A percentile compares a stretch with the other conserved stretches of the same genome.
Conservation (phyloP, 1,140 invertebrate genomes). For the Mya arenaria region DNA sequence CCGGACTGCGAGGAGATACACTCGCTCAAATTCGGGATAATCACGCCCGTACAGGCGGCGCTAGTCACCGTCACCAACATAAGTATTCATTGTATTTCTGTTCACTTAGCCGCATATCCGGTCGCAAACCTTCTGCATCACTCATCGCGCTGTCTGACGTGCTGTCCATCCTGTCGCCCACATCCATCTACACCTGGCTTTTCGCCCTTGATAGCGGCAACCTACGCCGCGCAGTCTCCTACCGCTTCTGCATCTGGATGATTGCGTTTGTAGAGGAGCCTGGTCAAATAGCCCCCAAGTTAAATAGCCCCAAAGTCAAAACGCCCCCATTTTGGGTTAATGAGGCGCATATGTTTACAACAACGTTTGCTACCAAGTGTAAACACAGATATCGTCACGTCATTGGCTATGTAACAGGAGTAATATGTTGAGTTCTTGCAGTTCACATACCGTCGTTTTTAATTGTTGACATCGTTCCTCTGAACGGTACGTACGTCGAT, state of each 20-base stretch:
- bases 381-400: not conserved
- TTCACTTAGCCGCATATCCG: conserved; percentile 16
- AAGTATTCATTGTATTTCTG: not conserved
- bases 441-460: conserved; percentile 19
- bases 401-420: not conserved
- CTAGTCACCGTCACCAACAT: conserved; percentile 1
- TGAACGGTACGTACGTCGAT: not conserved
- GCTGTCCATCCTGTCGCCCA: conserved; percentile 11
- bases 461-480: not conserved
- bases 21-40: not conserved
- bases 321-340: conserved; percentile 29
- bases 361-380: not conserved
- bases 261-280: not conserved
- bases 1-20: not conserved
- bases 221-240: not conserved
- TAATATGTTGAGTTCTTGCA: not conserved
- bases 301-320: too few species aligned
- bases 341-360: conserved; percentile 11
- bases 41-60: not conserved
- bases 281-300: conserved; percentile 4
- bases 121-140: conserved; percentile 21
- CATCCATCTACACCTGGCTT: not conserved
- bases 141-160: conserved; percentile 19
- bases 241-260: not conserved
- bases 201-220: conserved; percentile 4